These are phyloP conservation scores for Mixornis gularis DNA, from an alignment of 2,113 vertebrate species.

Conservation along the genomic window DNA sequence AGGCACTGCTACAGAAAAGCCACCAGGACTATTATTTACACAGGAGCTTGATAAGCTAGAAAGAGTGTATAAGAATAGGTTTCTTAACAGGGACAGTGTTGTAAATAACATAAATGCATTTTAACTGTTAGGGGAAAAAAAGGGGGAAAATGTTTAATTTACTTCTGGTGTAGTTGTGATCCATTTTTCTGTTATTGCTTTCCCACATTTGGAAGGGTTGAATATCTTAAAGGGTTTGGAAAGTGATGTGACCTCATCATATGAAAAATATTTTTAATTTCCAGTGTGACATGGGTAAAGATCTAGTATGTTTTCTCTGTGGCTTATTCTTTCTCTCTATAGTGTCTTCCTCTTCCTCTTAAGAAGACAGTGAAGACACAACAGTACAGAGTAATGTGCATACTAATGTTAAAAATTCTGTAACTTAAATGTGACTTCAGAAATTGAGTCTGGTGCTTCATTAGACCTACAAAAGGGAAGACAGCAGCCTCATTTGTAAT, in stretches of 20 bases:
- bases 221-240: background rate
- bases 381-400: background rate
- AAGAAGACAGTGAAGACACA: background rate
- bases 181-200: background rate
- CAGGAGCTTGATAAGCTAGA: background rate
- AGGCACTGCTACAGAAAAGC: background rate
- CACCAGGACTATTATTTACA: background rate
- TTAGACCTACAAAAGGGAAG: background rate
- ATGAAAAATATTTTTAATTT: background rate
- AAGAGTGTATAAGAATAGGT: background rate
- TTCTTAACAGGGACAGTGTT: background rate
- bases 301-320: background rate
- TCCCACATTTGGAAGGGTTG: background rate
- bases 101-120: background rate
- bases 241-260: background rate
- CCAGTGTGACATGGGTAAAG: background rate
- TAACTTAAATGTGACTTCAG: background rate
- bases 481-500: background rate
- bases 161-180: background rate
- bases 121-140: background rate
- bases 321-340: background rate
- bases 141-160: accelerated
- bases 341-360: background rate
- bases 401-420: background rate
- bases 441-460: background rate